Evolutionary conservation across 2,888 invertebrate species (phyloP).

Genomic region (Synergus laeviventris): DNA sequence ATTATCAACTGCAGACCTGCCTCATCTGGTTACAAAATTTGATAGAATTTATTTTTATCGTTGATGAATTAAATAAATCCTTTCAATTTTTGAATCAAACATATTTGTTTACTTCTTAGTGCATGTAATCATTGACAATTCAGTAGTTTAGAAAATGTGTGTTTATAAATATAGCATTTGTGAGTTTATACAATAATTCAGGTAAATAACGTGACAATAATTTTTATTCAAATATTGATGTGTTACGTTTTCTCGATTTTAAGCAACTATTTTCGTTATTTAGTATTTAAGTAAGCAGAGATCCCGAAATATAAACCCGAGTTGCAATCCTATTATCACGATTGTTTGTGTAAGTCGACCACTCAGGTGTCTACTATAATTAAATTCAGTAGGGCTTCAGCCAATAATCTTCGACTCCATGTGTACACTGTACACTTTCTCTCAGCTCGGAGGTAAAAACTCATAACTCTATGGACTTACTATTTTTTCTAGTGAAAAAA

Average conservation of each 20-base stretch:
- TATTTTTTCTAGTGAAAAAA: too few species aligned
- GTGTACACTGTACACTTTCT: not conserved
- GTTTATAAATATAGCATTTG: too few species aligned
- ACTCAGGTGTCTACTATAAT: slow-evolving; percentile 12
- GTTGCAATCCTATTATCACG: slow-evolving; percentile 15
- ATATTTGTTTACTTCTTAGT: not conserved
- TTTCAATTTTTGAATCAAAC: not conserved
- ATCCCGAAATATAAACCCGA: not conserved
- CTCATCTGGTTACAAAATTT: not conserved
- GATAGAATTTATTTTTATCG: not conserved
- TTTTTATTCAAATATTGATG: too few species aligned
- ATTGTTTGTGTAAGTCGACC: slow-evolving; percentile 2
- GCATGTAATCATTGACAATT: not conserved
- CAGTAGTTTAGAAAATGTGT: not conserved
- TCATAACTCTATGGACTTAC: not conserved
- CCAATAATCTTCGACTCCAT: not conserved
- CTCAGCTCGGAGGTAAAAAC: not conserved
- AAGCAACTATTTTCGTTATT: not conserved
- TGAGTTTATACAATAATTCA: too few species aligned
- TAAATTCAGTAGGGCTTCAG: slow-evolving; percentile 17
- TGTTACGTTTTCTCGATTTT: not conserved
- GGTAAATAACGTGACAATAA: too few species aligned
- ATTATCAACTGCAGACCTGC: not conserved
- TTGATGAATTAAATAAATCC: not conserved
- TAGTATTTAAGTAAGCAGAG: not conserved